These are phyloP conservation scores for Chelonia mydas DNA, from an alignment of 2,797 vertebrate species.

Conservation along the genomic window DNA sequence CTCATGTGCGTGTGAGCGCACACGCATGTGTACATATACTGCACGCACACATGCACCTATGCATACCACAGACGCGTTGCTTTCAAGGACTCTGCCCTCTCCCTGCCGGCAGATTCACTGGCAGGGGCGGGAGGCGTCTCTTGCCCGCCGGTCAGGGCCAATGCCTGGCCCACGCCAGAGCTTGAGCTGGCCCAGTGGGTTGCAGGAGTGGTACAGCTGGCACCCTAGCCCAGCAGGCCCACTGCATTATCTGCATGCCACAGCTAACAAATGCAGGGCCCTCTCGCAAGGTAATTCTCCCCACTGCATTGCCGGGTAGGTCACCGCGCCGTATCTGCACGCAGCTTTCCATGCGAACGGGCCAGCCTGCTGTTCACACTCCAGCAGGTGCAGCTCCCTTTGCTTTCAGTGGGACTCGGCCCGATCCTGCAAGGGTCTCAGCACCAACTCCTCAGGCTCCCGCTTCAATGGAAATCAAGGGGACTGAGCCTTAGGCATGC, in stretches of 20 bases:
- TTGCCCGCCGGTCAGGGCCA: not conserved
- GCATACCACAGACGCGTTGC: rapidly evolving
- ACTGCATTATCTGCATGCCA: constrained; percentile 67
- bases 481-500: not conserved
- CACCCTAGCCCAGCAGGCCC: not conserved
- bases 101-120: not conserved
- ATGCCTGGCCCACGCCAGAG: not conserved
- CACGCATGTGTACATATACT: not conserved
- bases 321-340: rapidly evolving
- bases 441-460: not conserved
- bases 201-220: not conserved
- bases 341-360: not conserved
- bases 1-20: not conserved
- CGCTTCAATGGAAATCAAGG: not conserved
- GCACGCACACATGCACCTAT: not conserved
- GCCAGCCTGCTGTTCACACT: constrained; percentile 80
- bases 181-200: not conserved
- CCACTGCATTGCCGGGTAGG: constrained; percentile 1
- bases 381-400: constrained; percentile 76
- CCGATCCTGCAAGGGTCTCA: not conserved
- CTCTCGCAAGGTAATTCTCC: not conserved
- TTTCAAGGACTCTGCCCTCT: rapidly evolving
- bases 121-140: rapidly evolving
- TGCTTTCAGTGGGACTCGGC: not conserved
- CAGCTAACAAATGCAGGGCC: constrained; percentile 11